phyloP scores from a whole-genome alignment of 2,113 vertebrate species.

The Zosterops japonicus region DNA sequence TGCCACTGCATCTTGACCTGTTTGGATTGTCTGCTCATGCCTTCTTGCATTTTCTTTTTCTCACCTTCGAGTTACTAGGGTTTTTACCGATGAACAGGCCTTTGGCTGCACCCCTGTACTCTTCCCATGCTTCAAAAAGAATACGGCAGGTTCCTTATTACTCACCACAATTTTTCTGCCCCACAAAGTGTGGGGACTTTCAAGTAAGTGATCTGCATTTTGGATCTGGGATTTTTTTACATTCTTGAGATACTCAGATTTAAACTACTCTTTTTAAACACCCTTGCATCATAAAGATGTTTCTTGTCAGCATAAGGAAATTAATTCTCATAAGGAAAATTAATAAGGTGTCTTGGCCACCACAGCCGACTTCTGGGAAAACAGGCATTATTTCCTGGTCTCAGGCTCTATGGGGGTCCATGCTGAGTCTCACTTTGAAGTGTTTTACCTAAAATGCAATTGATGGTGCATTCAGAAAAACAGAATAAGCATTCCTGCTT shows the following conservation, averaged over 20 bases:
- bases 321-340: background rate
- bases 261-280: background rate
- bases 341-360: background rate
- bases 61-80: rapidly evolving
- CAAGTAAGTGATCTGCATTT: background rate
- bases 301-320: background rate
- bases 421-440: background rate
- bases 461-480: background rate
- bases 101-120: background rate
- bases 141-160: background rate
- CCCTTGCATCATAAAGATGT: background rate
- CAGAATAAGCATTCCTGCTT: background rate
- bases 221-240: background rate
- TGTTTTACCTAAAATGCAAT: background rate
- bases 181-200: background rate
- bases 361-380: background rate
- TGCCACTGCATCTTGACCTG: background rate
- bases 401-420: background rate
- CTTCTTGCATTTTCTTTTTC: background rate
- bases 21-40: background rate
- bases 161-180: background rate
- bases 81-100: background rate
- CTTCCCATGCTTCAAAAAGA: background rate
- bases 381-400: background rate
- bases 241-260: background rate